These are phyloP conservation scores for pig (Sus scrofa) DNA, from an alignment of 2,113 vertebrate genomes.

Conservation along the genomic window T2T-Sscrofa CM000816.6:100262001-100262500, in stretches of 20 bases:
- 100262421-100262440: background rate
- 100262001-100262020: background rate
- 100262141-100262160: background rate
- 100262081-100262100: background rate
- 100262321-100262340: background rate
- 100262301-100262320: background rate
- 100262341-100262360: constrained; percentile 7
- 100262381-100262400: background rate
- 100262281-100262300: background rate
- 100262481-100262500: background rate
- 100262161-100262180: background rate
- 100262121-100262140: background rate
- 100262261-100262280: background rate
- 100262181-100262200: constrained; percentile 20
- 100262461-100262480: background rate
- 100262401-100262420: background rate
- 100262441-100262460: constrained; percentile 3
- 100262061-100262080: background rate
- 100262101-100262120: background rate
- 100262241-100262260: background rate
- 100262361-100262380: background rate
- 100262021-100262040: background rate
- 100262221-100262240: background rate
- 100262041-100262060: constrained; percentile 36
- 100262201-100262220: background rate